Conservation (phyloP, 2,797 vertebrate species). For the Aselliscus stoliczkanus region DNA sequence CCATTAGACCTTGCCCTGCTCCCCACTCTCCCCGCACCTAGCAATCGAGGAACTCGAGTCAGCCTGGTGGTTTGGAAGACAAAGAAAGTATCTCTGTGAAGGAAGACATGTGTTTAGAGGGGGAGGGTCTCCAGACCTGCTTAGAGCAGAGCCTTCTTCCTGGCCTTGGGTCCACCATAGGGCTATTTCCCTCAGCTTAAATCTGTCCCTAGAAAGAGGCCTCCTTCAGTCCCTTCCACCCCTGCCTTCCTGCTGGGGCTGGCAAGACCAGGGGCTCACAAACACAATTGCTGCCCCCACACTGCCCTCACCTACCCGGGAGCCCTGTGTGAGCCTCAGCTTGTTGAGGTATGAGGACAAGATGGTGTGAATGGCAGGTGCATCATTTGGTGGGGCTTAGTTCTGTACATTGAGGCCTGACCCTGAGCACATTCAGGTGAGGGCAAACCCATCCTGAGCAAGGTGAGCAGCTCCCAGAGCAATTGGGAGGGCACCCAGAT, state of each 20-base stretch:
- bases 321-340: not conserved
- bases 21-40: not conserved
- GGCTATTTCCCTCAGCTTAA: not conserved
- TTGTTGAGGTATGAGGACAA: not conserved
- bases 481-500: accelerated
- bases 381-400: not conserved
- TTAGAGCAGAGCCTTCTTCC: not conserved
- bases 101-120: not conserved
- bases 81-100: not conserved
- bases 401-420: not conserved
- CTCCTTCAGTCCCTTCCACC: accelerated
- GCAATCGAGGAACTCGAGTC: not conserved
- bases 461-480: not conserved
- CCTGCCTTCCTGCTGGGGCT: not conserved
- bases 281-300: not conserved
- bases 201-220: too few relatives aligned
- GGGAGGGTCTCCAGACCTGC: not conserved
- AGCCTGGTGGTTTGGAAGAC: not conserved
- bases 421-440: not conserved
- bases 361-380: accelerated
- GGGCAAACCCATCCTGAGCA: too few relatives aligned
- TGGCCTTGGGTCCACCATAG: not conserved
- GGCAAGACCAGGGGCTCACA: not conserved
- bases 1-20: not conserved
- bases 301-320: too few relatives aligned